Evolutionary conservation across 2,113 vertebrate genomes (phyloP), one percentile per base, ranked within the genome.

Genomic region (Turnix velox): DNA sequence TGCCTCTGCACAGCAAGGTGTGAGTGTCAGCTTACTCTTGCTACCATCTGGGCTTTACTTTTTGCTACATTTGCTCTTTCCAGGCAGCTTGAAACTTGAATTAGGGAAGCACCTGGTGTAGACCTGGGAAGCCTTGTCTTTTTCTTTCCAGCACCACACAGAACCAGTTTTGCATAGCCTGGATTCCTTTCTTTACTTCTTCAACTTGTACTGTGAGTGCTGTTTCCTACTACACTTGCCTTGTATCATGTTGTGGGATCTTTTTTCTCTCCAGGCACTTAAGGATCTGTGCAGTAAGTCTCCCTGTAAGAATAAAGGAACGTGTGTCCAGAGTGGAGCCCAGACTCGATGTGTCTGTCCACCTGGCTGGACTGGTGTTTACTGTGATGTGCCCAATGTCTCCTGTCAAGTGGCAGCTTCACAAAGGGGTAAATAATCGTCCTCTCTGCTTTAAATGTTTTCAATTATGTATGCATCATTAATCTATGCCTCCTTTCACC

Each of bases 351-450:
- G 99, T 15, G 94, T 95, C 57, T 99, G 99, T 69, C 96, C 96
- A 0, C 54, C 96, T 9, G 98, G 98, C 42, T 99, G 98, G 98
- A 97, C 97, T 0, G 99, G 99, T 16, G 97, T 98, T 31, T 99
- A 99, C 96, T 99, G 99, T 7, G 98, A 99, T 0, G 98, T 99
- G 65, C 99, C 99, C 43, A 98, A 91, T 3, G 96, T 98, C 90
- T 98, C 98, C 1, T 99, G 99, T 84, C 97, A 98, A 57, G 97
- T 97, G 63, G 98, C 97, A 42, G 98, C 99, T 31, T 92, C 85
- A 17, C 97, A 51, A 13, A 98, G 97, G 66, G 98, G 99, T 99
- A 92, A 97, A 94, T 33, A 57, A 55, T 31, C 33, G 30, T 62
- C 51, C 46, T 51, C 57, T 42, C 35, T 37, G 55, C 55, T 85